Evolutionary conservation across 1,140 invertebrate genomes (phyloP).

Genomic region (Fopius arisanus): DNA sequence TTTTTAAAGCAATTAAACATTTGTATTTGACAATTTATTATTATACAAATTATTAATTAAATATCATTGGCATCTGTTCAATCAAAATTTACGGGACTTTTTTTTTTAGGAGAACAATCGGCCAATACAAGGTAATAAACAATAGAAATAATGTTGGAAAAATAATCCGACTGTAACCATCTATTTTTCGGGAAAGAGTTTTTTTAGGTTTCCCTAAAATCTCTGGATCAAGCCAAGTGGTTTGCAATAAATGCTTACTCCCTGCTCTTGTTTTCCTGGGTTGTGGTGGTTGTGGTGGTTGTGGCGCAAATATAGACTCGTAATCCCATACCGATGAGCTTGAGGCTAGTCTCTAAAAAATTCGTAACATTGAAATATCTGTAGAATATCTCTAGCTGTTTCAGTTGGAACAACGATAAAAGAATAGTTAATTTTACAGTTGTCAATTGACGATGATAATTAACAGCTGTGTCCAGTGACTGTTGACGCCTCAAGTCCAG

Average conservation of each 20-base stretch:
- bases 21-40: neutral
- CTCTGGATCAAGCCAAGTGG: slow-evolving; percentile 52
- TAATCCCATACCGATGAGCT: slow-evolving; percentile 71
- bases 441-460: slow-evolving; percentile 66
- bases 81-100: slow-evolving; percentile 17
- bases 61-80: too few relatives aligned
- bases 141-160: slow-evolving; percentile 79
- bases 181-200: slow-evolving; percentile 52
- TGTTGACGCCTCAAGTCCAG: slow-evolving; percentile 76
- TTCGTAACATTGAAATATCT: slow-evolving; percentile 16
- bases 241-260: slow-evolving; percentile 52
- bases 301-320: slow-evolving; percentile 44
- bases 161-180: slow-evolving; percentile 67
- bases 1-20: neutral
- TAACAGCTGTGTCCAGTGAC: slow-evolving; percentile 54
- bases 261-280: slow-evolving; percentile 43
- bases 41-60: too few relatives aligned
- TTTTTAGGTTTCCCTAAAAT: slow-evolving; percentile 41
- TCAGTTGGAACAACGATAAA: neutral
- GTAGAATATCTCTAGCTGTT: neutral
- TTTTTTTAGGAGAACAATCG: slow-evolving; percentile 73
- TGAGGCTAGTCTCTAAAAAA: slow-evolving; percentile 67
- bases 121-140: slow-evolving; percentile 80
- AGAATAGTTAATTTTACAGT: slow-evolving; percentile 61
- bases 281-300: slow-evolving; percentile 40